Evolutionary conservation across 2,888 invertebrate species (phyloP).

Genomic region (Biston betularia): DNA sequence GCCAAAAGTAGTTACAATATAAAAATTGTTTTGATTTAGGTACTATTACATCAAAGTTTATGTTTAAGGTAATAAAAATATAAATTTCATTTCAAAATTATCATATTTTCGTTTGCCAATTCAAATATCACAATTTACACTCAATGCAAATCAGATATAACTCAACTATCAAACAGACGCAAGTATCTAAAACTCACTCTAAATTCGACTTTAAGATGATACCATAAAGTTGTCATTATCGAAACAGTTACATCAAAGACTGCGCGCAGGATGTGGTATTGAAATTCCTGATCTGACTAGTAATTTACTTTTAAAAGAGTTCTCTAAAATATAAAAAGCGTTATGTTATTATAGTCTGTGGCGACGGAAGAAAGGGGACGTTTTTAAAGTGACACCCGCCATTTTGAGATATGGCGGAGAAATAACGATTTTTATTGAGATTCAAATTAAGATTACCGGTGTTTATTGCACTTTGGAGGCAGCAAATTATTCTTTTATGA

Average conservation of each 20-base stretch:
- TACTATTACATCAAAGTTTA: background rate
- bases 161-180: slow-evolving; percentile 5
- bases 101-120: slow-evolving; percentile 25
- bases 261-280: slow-evolving; percentile 81
- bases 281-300: slow-evolving; percentile 85
- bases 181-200: slow-evolving; percentile 5
- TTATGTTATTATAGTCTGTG: slow-evolving; percentile 44
- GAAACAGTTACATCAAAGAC: slow-evolving; percentile 76
- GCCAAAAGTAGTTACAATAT: no score
- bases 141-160: slow-evolving; percentile 33
- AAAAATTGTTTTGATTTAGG: background rate
- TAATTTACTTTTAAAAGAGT: slow-evolving; percentile 63
- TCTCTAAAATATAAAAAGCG: slow-evolving; percentile 44
- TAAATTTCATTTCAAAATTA: slow-evolving; percentile 11
- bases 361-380: slow-evolving; percentile 43
- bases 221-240: slow-evolving; percentile 36
- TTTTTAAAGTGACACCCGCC: slow-evolving; percentile 36
- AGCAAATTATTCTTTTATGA: slow-evolving; percentile 1
- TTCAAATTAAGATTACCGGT: slow-evolving; percentile 35
- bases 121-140: slow-evolving; percentile 30
- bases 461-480: slow-evolving; percentile 29
- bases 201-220: slow-evolving; percentile 23
- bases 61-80: slow-evolving; percentile 5
- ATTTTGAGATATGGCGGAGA: slow-evolving; percentile 43
- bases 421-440: slow-evolving; percentile 35